Evolutionary conservation across 1,140 invertebrate genomes (phyloP).

Genomic region (Megalopta genalis): DNA sequence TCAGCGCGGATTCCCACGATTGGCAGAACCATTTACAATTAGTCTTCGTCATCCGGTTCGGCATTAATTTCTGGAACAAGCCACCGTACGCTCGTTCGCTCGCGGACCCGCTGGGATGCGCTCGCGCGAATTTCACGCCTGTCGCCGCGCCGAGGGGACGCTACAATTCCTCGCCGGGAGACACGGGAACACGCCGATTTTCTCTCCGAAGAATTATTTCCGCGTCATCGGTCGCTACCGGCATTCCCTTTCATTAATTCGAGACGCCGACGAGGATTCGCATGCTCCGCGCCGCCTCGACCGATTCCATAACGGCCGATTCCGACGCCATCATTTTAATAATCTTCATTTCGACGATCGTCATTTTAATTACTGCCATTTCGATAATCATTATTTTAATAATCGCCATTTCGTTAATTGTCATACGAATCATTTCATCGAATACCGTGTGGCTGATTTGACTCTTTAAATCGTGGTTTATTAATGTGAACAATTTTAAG

Average conservation of each 20-base stretch:
- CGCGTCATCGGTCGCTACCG: constrained; percentile 11
- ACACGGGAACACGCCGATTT: constrained; percentile 28
- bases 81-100: not conserved
- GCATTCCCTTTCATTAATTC: not conserved
- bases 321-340: too few species aligned
- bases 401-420: too few species aligned
- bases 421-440: too few species aligned
- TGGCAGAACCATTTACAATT: constrained; percentile 62
- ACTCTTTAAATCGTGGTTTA: too few species aligned
- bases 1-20: constrained; percentile 63
- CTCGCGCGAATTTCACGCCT: constrained; percentile 49
- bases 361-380: too few species aligned
- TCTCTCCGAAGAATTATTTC: constrained; percentile 26
- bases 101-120: too few species aligned
- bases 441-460: too few species aligned
- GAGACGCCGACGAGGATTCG: not conserved
- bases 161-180: constrained; percentile 29
- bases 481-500: too few species aligned
- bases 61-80: constrained; percentile 60
- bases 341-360: too few species aligned
- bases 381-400: too few species aligned
- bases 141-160: constrained; percentile 24
- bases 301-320: not conserved
- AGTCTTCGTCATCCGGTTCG: constrained; percentile 58
- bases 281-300: not conserved